A percentile compares a stretch with the other conserved stretches of the same genome.
These are phyloP conservation scores for Acrocephalus arundinaceus DNA, from an alignment of 2,113 vertebrate species.

Conservation along the genomic window DNA sequence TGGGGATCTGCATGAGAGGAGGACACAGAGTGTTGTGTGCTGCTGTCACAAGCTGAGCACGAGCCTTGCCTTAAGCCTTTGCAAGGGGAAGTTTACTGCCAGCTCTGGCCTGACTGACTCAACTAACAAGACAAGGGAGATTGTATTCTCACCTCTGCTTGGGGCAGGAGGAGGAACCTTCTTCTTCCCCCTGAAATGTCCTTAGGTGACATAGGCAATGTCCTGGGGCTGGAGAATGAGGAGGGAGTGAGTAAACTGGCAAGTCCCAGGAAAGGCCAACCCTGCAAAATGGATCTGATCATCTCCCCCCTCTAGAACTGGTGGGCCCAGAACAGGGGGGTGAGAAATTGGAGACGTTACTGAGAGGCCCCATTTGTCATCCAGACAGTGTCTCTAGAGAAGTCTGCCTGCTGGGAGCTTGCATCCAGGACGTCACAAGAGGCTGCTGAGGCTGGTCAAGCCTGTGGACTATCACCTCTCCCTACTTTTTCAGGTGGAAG, in stretches of 20 bases:
- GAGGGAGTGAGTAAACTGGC: not conserved
- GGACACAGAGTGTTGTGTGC: not conserved
- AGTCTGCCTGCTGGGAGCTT: not conserved
- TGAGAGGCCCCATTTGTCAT: not conserved
- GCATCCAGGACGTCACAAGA: not conserved
- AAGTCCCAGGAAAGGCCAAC: not conserved
- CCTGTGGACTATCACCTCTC: not conserved
- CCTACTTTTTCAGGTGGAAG: too few species aligned
- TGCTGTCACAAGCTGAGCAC: not conserved
- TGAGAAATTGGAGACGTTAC: not conserved
- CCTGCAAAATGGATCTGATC: rapidly evolving
- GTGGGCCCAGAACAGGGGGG: not conserved
- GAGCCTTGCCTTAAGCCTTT: not conserved
- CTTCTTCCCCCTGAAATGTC: not conserved
- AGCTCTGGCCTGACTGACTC: not conserved
- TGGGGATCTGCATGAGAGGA: not conserved
- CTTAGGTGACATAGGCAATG: not conserved
- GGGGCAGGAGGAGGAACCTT: not conserved
- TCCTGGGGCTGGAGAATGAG: not conserved
- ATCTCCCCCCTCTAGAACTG: rapidly evolving
- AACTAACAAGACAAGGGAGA: not conserved
- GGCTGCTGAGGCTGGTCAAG: not conserved
- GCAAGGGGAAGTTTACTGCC: not conserved
- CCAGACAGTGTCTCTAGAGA: not conserved
- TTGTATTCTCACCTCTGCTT: not conserved